Evolutionary conservation across 2,888 invertebrate species (phyloP), one percentile per base, ranked within the genome.

Genomic region (Craniophora ligustri): DNA sequence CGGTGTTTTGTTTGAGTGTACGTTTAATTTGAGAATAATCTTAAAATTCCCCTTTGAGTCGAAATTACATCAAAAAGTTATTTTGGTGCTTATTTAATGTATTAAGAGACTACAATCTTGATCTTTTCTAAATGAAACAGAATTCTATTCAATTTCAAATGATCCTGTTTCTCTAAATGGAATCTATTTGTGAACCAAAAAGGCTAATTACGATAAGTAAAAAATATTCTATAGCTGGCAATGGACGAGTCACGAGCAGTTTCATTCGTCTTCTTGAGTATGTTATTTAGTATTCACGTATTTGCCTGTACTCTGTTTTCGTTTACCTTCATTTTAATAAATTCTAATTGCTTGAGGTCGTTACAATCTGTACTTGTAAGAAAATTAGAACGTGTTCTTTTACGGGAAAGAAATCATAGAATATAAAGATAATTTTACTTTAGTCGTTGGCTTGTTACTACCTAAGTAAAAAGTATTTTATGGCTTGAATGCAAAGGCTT

Each of bases 401-500:
- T 4, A 7, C 5, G 7, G 10, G 10, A 40, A 40, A 13, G 16
- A 38, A 1, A 14, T 28, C 4, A 7, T 32, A 13, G n/a, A 5
- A 18, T 31, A 8, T 11, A 2, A 19, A 18, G 23, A n/a, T 32
- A 38, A 6, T 18, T 2, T 21, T 21, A 1, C 6, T n/a, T n/a
- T n/a, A n/a, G n/a, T n/a, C n/a, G n/a, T n/a, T n/a, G n/a, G n/a
- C n/a, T n/a, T n/a, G n/a, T n/a, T n/a, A n/a, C n/a, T n/a, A n/a
- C n/a, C n/a, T n/a, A 18, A 28, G 36, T 36, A 34, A 21, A 36
- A 64, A 16, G 11, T 59, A 10, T 14, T 8, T 34, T 16, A 45
- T 35, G 38, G 21, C 46, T 36, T 19, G 50, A 62, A 46, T 66
- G 56, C 11, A 31, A 23, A 40, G 15, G 40, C 16, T 40, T 14